These are phyloP conservation scores for Paraescarpia echinospica DNA, from an alignment of 1,140 invertebrate genomes.

Conservation along the genomic window DNA sequence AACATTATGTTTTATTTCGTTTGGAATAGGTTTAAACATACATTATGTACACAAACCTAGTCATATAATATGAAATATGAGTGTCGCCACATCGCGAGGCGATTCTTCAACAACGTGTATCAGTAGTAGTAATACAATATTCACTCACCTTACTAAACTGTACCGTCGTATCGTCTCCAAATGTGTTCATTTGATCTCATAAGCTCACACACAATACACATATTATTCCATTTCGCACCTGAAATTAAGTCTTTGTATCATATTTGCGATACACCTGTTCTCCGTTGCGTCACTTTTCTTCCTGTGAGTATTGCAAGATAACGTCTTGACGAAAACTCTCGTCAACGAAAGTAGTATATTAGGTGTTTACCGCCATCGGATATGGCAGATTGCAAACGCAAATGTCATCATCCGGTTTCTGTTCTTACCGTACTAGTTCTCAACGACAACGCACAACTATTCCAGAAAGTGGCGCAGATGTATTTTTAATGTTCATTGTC, in stretches of 20 bases:
- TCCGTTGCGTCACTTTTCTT: background rate
- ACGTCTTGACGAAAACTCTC: no score
- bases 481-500: no score
- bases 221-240: background rate
- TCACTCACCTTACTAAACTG: background rate
- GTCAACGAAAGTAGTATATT: background rate
- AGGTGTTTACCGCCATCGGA: background rate
- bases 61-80: background rate
- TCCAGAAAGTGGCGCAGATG: background rate
- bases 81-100: background rate
- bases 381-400: background rate
- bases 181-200: background rate
- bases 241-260: background rate
- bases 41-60: background rate
- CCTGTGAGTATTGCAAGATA: background rate
- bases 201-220: background rate
- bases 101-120: background rate
- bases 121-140: background rate
- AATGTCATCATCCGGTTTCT: background rate
- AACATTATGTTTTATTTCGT: background rate
- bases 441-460: background rate
- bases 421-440: background rate
- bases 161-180: background rate
- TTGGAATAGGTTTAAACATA: background rate
- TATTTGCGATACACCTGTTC: background rate